phyloP scores from a whole-genome alignment of 2,888 invertebrate species.

The Eucriotettix oculatus region DNA sequence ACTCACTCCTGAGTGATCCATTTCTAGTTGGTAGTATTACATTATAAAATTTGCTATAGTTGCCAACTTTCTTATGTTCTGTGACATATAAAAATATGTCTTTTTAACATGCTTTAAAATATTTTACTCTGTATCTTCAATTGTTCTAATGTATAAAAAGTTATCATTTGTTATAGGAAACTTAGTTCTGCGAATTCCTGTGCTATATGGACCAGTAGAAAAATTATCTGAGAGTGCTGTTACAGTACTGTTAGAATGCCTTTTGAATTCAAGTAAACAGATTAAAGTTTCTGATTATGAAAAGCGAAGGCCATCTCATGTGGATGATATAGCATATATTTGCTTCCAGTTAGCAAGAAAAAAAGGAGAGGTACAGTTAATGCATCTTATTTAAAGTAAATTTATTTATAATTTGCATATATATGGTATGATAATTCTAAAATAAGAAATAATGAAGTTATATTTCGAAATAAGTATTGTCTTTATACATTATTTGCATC shows the following conservation, averaged over 20 bases:
- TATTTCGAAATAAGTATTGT: too few relatives aligned
- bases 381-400: not conserved
- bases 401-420: not conserved
- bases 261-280: constrained; percentile 12
- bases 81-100: not conserved
- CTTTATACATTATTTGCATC: too few relatives aligned
- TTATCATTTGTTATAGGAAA: constrained; percentile 20
- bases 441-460: too few relatives aligned
- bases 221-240: constrained; percentile 29
- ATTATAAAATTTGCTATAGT: not conserved
- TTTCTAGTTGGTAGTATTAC: too few relatives aligned
- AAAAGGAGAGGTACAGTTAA: constrained; percentile 15
- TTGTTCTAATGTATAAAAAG: too few relatives aligned
- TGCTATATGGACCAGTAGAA: constrained; percentile 31
- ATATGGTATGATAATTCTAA: not conserved
- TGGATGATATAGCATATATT: constrained; percentile 26
- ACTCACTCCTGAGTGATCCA: too few relatives aligned
- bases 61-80: not conserved
- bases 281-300: constrained; percentile 26
- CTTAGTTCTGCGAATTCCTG: constrained; percentile 29
- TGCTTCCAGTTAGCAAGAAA: constrained; percentile 21
- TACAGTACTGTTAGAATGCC: constrained; percentile 22
- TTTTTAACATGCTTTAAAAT: not conserved
- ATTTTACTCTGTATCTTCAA: not conserved
- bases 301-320: constrained; percentile 28